Evolutionary conservation across 2,113 vertebrate genomes (phyloP), one percentile per base, ranked within the genome.

Genomic region (Corythornis madagascariensis): DNA sequence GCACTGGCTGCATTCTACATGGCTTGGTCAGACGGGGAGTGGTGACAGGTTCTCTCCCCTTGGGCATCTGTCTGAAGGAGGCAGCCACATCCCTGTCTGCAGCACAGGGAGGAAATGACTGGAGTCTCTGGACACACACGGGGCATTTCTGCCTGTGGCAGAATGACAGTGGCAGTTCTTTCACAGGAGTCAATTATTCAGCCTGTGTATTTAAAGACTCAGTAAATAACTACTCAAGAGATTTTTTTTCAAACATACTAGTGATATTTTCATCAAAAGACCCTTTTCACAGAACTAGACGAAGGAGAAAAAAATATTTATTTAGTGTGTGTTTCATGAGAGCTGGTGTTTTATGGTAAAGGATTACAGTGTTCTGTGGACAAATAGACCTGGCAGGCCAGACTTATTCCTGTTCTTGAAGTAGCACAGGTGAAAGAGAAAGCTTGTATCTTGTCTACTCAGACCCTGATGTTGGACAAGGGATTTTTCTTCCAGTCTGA

Each of bases 241-340:
- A 64, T 73, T 2, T 31, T 53, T 85, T 95, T 80, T 87, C 87
- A 92, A 91, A 88, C 63, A 55, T 61, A 45, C 56, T 71, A n/a
- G 70, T 43, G 92, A 59, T 74, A 35, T 64, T 95, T 93, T 78
- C 83, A 76, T 97, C 93, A 96, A 96, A 89, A 94, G 93, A 83
- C 66, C 87, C 81, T 93, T 96, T 96, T 63, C 26, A 87, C 72
- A 77, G 64, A 88, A 93, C 90, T 61, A 93, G 91, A 75, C 0
- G 22, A 42, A 89, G 50, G 33, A 91, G 65, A 52, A 93, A 83
- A 82, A 85, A 89, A 93, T 80, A 90, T 94, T 95, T 94, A 48
- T 89, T 90, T 75, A 83, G 82, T 53, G 35, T 9, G 25, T 67
- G 70, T 48, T 60, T 88, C 56, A 75, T 61, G 81, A 48, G 70